Percentiles rank a stretch among this genome's conserved stretches.
phyloP scores from a whole-genome alignment of 2,888 invertebrate genomes.

The Chrysina gloriosa region DNA sequence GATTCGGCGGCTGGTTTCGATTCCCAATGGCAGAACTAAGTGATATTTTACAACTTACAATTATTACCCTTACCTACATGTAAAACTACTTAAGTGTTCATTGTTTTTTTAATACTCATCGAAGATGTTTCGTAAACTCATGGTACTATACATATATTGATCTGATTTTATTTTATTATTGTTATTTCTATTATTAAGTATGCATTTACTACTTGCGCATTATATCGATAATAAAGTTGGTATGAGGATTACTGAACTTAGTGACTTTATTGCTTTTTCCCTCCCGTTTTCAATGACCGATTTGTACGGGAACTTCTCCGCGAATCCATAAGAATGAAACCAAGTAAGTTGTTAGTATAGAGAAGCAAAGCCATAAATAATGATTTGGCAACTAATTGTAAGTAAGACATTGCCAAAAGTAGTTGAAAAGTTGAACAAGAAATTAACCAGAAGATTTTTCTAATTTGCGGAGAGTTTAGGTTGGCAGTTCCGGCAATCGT shows the following conservation, averaged over 20 bases:
- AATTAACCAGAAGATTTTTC: too few relatives aligned
- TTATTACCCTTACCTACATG: background rate
- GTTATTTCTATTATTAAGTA: background rate
- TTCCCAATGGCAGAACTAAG: conserved; percentile 73
- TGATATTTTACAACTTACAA: background rate
- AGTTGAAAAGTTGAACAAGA: too few relatives aligned
- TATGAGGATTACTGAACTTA: conserved; percentile 13
- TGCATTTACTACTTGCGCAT: background rate
- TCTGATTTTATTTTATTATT: background rate
- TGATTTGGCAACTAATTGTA: too few relatives aligned
- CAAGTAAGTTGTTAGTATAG: too few relatives aligned
- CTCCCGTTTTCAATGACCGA: too few relatives aligned
- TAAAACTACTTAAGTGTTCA: conserved; percentile 6
- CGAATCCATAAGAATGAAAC: too few relatives aligned
- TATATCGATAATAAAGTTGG: conserved; percentile 1
- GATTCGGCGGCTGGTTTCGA: conserved; percentile 91
- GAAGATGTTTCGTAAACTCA: background rate
- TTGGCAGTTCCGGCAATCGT: too few relatives aligned
- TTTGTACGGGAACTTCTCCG: too few relatives aligned
- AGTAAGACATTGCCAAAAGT: too few relatives aligned
- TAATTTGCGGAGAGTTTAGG: too few relatives aligned
- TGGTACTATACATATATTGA: conserved; percentile 9
- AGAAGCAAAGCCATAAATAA: too few relatives aligned
- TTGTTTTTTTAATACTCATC: conserved; percentile 17
- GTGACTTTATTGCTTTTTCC: background rate